Percentiles rank a stretch among this genome's conserved stretches.
Conservation (phyloP, 2,888 invertebrate genomes). For the Plagiodera versicolora region DNA sequence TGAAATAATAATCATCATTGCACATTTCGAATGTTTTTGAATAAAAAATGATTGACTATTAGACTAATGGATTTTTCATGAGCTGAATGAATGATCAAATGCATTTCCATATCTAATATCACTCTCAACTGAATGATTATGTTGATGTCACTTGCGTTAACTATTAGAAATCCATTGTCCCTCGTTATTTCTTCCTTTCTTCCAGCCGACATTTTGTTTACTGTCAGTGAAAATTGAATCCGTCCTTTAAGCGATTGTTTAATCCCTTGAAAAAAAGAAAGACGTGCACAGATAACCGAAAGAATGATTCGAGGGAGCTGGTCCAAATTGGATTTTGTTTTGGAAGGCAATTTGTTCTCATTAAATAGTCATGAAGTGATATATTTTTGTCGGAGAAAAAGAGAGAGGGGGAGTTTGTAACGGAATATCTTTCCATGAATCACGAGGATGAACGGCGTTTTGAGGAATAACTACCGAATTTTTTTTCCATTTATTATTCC, state of each 20-base stretch:
- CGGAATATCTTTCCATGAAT: constrained; percentile 17
- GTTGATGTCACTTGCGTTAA: too few relatives aligned
- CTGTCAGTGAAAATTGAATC: constrained; percentile 36
- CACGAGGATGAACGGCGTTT: neutral
- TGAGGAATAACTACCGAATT: too few relatives aligned
- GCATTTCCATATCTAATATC: too few relatives aligned
- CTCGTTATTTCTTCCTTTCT: neutral
- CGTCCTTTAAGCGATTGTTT: constrained; percentile 37
- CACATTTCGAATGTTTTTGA: too few relatives aligned
- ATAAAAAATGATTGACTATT: too few relatives aligned
- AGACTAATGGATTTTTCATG: too few relatives aligned
- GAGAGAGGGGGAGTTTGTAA: constrained; percentile 2
- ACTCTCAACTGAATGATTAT: too few relatives aligned
- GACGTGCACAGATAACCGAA: constrained; percentile 14
- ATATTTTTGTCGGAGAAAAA: constrained; percentile 17
- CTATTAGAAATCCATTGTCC: neutral
- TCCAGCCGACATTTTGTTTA: constrained; percentile 27
- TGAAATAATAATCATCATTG: too few relatives aligned
- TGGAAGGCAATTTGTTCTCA: constrained; percentile 25
- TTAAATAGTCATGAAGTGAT: constrained; percentile 25
- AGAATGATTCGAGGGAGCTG: constrained; percentile 20
- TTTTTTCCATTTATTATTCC: too few relatives aligned
- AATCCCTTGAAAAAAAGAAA: constrained; percentile 24
- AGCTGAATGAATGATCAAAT: too few relatives aligned
- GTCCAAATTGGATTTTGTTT: constrained; percentile 26